A percentile compares a stretch with the other conserved stretches of the same genome.
Evolutionary conservation across 2,888 invertebrate species (phyloP).

Genomic region (Megalurothrips usitatus): DNA sequence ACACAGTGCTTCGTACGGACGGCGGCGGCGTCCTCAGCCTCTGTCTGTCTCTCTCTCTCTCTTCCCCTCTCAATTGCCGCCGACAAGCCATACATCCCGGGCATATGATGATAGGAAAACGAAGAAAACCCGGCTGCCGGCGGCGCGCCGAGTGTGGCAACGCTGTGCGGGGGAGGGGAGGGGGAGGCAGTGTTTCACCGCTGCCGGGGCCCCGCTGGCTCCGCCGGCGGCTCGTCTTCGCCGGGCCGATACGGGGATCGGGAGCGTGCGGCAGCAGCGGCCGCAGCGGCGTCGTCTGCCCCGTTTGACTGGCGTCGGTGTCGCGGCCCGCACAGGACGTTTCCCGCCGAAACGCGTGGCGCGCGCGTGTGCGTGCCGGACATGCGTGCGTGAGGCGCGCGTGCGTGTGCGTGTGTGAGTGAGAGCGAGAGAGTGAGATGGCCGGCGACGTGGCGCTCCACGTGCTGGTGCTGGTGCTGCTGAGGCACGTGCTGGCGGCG

Average conservation of each 20-base stretch:
- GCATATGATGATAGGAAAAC: background rate
- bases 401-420: background rate
- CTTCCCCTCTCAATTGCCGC: background rate
- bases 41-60: background rate
- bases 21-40: too few relatives aligned
- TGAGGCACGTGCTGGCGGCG: too few relatives aligned
- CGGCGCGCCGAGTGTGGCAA: background rate
- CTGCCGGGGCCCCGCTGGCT: too few relatives aligned
- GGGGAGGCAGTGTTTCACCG: background rate
- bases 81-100: background rate
- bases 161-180: background rate
- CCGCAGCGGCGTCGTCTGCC: too few relatives aligned
- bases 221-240: too few relatives aligned
- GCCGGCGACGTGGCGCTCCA: background rate
- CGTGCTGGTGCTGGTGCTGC: background rate
- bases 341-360: background rate
- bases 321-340: too few relatives aligned
- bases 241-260: background rate
- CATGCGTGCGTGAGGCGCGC: background rate
- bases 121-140: background rate
- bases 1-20: too few relatives aligned
- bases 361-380: background rate
- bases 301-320: too few relatives aligned
- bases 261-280: background rate
- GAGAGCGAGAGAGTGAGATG: background rate